Evolutionary conservation across 1,140 invertebrate genomes (phyloP), one percentile per base, ranked within the genome.

Genomic region (Capitella teleta): DNA sequence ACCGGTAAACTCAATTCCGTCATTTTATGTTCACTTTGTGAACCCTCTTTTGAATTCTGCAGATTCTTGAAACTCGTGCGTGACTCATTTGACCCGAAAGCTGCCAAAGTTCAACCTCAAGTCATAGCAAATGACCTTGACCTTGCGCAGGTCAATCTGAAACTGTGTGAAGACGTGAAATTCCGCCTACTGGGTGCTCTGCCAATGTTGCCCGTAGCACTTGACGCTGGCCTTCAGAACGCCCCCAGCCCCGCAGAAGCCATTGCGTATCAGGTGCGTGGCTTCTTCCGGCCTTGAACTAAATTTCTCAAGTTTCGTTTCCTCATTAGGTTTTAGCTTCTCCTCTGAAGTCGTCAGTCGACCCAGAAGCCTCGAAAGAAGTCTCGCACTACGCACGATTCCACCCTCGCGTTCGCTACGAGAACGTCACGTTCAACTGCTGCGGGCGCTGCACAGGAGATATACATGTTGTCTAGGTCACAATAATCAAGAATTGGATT

Each of bases 201-300:
- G 21, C 42, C 42, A 5, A 16, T 44, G 8, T 25, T 44, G 18
- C 21, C 6, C 6, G n/a, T 26, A 5, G 42, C 42, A 16, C 42
- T 44, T 10, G 42, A 44, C 28, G 42, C 42, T 12, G 42, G 42
- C 21, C 21, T 44, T 12, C 21, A 44, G 25, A 44, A 44, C 14
- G 42, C 23, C 5, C 21, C 26, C 2, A 44, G 23, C 8, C 42
- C 42, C 18, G 42, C 42, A n/a, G 42, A 44, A 26, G 28, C 24
- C 24, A 8, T 44, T 10, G 42, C 42, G 5, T 44, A 16, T 28
- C 42, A 44, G 42, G 42, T 44, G 38, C n/a, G n/a, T n/a, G n/a
- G n/a, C n/a, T n/a, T n/a, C n/a, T n/a, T n/a, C n/a, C n/a, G n/a
- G n/a, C n/a, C n/a, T n/a, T n/a, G n/a, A n/a, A n/a, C n/a, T n/a